A percentile compares a stretch with the other conserved stretches of the same genome.
phyloP scores from a whole-genome alignment of 2,888 invertebrate genomes.

The Neocrepidodera transversa region DNA sequence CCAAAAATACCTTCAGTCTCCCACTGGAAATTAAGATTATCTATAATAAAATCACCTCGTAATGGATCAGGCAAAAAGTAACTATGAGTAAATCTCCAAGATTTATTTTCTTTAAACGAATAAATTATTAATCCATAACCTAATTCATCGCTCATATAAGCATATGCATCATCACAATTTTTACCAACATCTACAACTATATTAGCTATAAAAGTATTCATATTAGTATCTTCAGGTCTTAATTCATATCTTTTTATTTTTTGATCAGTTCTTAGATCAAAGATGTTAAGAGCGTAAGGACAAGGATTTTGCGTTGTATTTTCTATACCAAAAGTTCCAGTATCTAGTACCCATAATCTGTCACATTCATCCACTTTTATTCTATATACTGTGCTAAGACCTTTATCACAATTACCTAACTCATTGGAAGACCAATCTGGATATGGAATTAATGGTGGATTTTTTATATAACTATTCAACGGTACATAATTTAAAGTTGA shows the following conservation, averaged over 20 bases:
- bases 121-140: conserved; percentile 83
- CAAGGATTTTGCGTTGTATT: conserved; percentile 79
- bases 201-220: conserved; percentile 84
- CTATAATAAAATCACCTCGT: conserved; percentile 78
- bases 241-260: conserved; percentile 73
- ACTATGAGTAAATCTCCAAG: conserved; percentile 81
- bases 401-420: conserved; percentile 76
- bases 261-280: conserved; percentile 76
- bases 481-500: conserved; percentile 82
- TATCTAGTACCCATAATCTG: conserved; percentile 83
- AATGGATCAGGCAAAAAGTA: conserved; percentile 85
- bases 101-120: conserved; percentile 77
- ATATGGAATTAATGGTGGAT: conserved; percentile 79
- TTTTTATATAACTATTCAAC: conserved; percentile 68
- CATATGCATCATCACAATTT: conserved; percentile 45
- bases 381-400: conserved; percentile 80
- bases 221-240: conserved; percentile 74
- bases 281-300: conserved; percentile 80
- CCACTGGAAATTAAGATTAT: conserved; percentile 86
- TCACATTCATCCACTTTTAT: conserved; percentile 81
- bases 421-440: conserved; percentile 79
- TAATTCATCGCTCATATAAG: conserved; percentile 72
- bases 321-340: conserved; percentile 82
- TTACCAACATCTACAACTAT: conserved; percentile 72
- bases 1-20: conserved; percentile 76